Evolutionary conservation across 2,113 vertebrate genomes (phyloP).

Genomic region (Pipa parva): DNA sequence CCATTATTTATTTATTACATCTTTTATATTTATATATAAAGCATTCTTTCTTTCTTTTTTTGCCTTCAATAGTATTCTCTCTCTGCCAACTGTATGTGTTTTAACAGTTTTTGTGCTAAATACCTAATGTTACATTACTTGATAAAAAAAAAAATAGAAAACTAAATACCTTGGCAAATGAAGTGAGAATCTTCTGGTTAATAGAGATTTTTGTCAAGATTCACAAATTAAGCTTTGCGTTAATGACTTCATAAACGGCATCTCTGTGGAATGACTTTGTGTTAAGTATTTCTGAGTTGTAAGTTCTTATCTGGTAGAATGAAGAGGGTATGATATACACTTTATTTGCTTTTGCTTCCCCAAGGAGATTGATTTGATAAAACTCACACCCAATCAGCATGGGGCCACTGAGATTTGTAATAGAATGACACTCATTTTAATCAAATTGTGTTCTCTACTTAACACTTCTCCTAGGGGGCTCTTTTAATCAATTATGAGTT

Average conservation of each 20-base stretch:
- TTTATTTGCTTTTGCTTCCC: conserved; percentile 9
- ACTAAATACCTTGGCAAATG: conserved; percentile 20
- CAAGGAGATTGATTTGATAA: conserved; percentile 20
- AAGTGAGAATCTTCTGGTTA: conserved; percentile 14
- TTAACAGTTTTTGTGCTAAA: conserved; percentile 18
- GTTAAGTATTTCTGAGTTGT: background rate
- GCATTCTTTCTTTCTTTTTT: too few relatives aligned
- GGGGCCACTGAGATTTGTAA: conserved; percentile 13
- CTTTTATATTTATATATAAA: too few relatives aligned
- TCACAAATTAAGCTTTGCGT: conserved; percentile 34
- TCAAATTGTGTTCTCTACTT: conserved; percentile 22
- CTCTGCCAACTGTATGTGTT: background rate
- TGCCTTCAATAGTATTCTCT: conserved; percentile 4
- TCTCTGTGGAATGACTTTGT: conserved; percentile 8
- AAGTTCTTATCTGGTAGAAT: conserved; percentile 12
- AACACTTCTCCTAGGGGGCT: conserved; percentile 7
- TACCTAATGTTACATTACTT: conserved; percentile 12
- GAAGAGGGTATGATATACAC: conserved; percentile 6
- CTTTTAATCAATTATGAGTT: conserved; percentile 9
- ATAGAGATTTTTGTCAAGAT: conserved; percentile 28
- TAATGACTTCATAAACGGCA: conserved; percentile 20
- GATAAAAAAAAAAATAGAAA: conserved; percentile 27
- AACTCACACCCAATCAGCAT: conserved; percentile 24
- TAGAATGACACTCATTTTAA: conserved; percentile 32
- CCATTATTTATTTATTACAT: too few relatives aligned